Percentiles rank a stretch among this genome's conserved stretches.
Evolutionary conservation across 2,113 vertebrate genomes (phyloP).

Genomic region (Hymenochirus boettgeri): DNA sequence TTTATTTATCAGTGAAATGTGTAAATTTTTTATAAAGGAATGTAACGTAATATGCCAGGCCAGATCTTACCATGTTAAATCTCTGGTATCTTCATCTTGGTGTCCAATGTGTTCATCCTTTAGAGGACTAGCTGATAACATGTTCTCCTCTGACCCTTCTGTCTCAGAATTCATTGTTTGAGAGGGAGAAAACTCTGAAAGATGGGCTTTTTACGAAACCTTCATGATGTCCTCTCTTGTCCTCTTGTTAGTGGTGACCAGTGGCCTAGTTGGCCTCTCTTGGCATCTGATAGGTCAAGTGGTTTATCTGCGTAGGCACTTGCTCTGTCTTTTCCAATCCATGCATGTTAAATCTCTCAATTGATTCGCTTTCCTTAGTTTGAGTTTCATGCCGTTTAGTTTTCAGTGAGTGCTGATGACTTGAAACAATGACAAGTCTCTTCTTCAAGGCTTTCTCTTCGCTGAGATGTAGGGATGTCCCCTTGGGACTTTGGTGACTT

Average conservation of each 20-base stretch:
- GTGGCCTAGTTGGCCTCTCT: constrained; percentile 43
- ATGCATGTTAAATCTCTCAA: constrained; percentile 9
- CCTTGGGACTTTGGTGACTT: constrained; percentile 5
- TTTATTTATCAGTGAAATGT: too few relatives aligned
- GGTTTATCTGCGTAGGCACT: constrained; percentile 50
- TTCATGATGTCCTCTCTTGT: neutral
- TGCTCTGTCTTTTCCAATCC: constrained; percentile 6
- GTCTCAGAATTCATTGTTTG: neutral
- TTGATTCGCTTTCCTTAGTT: neutral
- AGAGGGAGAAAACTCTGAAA: neutral
- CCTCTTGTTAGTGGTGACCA: neutral
- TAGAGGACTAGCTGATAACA: neutral
- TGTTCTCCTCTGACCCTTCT: neutral
- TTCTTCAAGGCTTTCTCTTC: rapidly evolving
- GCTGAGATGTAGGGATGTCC: rapidly evolving
- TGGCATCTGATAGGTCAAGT: constrained; percentile 62
- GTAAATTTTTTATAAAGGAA: too few relatives aligned
- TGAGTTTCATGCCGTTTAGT: constrained; percentile 26
- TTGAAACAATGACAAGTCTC: neutral
- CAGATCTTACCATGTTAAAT: constrained; percentile 44
- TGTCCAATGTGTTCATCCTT: neutral
- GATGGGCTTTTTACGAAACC: rapidly evolving
- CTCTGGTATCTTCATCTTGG: constrained; percentile 19
- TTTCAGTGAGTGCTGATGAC: neutral
- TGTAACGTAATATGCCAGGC: too few relatives aligned